phyloP scores from a whole-genome alignment of 2,113 vertebrate species.

The Notarius lentiginosus region DNA sequence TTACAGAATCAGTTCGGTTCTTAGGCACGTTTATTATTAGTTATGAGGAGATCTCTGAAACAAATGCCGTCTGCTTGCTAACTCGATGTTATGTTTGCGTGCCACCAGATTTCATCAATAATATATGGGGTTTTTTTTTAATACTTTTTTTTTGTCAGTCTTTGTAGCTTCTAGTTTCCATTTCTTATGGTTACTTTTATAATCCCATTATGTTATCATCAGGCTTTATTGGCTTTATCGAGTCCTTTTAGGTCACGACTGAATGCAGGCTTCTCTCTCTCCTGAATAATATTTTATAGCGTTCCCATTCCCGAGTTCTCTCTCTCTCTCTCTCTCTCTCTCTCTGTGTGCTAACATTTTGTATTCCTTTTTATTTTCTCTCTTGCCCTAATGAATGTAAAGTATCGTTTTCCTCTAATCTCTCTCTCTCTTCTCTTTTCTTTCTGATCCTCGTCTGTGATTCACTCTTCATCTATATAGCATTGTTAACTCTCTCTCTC shows the following conservation, averaged over 20 bases:
- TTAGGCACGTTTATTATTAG: too few relatives aligned
- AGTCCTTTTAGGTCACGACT: neutral
- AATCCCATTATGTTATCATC: neutral
- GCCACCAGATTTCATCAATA: too few relatives aligned
- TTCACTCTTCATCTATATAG: neutral
- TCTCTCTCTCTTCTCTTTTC: conserved; percentile 1
- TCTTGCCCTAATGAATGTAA: neutral
- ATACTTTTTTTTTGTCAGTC: neutral
- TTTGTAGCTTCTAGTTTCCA: neutral
- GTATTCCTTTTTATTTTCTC: neutral
- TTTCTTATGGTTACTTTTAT: neutral
- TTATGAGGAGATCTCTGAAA: too few relatives aligned
- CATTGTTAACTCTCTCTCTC: neutral
- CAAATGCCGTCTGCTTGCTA: neutral
- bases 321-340: neutral
- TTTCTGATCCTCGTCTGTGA: neutral
- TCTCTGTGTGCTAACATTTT: neutral
- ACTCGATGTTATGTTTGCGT: neutral
- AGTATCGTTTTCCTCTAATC: neutral
- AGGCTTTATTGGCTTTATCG: neutral
- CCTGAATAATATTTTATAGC: neutral
- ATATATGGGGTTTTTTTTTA: too few relatives aligned
- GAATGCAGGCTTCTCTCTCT: neutral
- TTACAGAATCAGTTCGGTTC: too few relatives aligned
- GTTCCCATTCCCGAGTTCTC: neutral